Evolutionary conservation across 2,888 invertebrate species (phyloP), one percentile per base, ranked within the genome.

Genomic region (Plagiodera versicolora): DNA sequence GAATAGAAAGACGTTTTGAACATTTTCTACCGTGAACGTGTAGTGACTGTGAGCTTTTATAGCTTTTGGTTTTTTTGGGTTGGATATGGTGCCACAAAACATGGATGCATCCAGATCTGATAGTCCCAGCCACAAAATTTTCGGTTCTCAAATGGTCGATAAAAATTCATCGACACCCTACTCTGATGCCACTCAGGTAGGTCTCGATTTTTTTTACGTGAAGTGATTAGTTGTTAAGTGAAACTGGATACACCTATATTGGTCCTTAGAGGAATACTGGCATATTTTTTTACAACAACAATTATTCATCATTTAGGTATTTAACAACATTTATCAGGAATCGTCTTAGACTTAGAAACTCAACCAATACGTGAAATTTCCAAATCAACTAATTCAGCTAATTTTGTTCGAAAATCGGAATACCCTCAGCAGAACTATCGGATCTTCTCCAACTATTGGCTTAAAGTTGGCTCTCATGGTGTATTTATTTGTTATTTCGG

Each of bases 131-230:
- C 82, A 84, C 71, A 87, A 89, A 69, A 85, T 91, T 77, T 96
- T 96, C 83, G 95, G 96, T 73, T 96, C 95, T 60, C 91, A 93
- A 80, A 86, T 90, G 75, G 91, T 97, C 81, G 90, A 92, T 83
- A 90, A 92, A 82, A 91, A 92, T 80, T 95, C 96, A 30, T 85
- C 89, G 56, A 98, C 97, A 63, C 98, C 98, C 63, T 98, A 98
- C 84, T 94, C 96, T 77, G 98, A 98, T 86, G 98, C 98, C 66
- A 98, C 98, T 74, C 92, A 94, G 92, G 94, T 94, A 85, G 89
- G 87, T 83, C 18, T 52, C 32, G 45, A 49, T 55, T 45, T 24
- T 57, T 53, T 58, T 53, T 46, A 32, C 58, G 61, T 61, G 57
- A 44, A 57, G 57, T 57, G 61, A 24, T 61, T 49, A n/a, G n/a